A percentile compares a stretch with the other conserved stretches of the same genome.
These are phyloP conservation scores for Leptodactylus fuscus DNA, from an alignment of 2,113 vertebrate species.

Conservation along the genomic window DNA sequence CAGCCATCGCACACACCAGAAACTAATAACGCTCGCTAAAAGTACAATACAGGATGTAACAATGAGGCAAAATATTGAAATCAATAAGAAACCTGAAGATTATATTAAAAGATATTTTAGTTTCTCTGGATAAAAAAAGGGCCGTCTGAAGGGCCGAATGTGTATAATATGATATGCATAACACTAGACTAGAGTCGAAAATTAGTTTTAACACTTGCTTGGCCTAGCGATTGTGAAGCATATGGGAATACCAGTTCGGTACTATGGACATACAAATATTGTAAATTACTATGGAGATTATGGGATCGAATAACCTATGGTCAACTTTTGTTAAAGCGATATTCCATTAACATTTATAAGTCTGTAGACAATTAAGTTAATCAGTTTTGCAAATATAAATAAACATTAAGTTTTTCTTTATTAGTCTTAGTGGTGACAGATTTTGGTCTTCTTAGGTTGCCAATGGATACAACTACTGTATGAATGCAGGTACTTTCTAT, in stretches of 20 bases:
- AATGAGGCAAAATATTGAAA: constrained; percentile 51
- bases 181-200: background rate
- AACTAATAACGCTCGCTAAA: constrained; percentile 43
- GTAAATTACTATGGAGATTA: background rate
- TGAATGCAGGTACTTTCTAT: no score
- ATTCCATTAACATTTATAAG: no score
- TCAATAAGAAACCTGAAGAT: constrained; percentile 56
- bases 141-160: constrained; percentile 31
- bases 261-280: background rate
- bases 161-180: constrained; percentile 31
- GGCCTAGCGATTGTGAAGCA: background rate
- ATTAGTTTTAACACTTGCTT: constrained; percentile 9
- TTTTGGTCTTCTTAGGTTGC: no score
- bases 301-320: no score
- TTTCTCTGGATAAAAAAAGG: constrained; percentile 43
- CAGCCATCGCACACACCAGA: constrained; percentile 5
- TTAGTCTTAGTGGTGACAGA: no score
- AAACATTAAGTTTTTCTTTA: no score
- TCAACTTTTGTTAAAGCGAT: no score
- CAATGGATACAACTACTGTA: no score
- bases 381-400: no score
- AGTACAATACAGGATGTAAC: constrained; percentile 50
- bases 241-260: background rate
- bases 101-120: constrained; percentile 57
- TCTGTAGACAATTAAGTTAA: no score